Percentiles rank a stretch among this genome's conserved stretches.
These are phyloP conservation scores for Hexactinellida sp. DNA, from an alignment of 37 sponge, comb jelly and placozoan genomes.

Conservation along the genomic window DNA sequence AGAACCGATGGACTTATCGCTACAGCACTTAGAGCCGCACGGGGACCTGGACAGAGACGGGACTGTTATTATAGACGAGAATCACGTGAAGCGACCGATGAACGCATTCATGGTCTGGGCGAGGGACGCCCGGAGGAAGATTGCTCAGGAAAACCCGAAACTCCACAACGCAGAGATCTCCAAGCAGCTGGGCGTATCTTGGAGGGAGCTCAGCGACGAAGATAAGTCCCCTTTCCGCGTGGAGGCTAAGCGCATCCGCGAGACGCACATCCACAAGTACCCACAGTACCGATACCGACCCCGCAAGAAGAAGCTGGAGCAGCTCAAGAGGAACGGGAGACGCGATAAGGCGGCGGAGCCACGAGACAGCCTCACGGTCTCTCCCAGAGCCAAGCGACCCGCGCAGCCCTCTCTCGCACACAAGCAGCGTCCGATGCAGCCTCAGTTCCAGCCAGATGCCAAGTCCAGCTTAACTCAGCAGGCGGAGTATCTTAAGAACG, in stretches of 20 bases:
- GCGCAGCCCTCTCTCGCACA: not conserved
- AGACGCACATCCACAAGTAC: constrained; percentile 76
- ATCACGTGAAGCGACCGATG: constrained; percentile 96
- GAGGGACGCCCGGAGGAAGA: constrained; percentile 75
- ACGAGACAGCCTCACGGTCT: not conserved
- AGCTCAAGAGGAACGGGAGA: not conserved
- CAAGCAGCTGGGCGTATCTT: constrained; percentile 81
- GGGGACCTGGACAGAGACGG: not conserved
- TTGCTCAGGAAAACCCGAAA: constrained; percentile 96
- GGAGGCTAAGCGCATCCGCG: constrained; percentile 82
- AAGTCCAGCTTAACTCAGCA: not conserved
- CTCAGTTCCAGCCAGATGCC: not conserved
- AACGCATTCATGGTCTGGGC: constrained; percentile 99
- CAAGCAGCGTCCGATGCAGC: not conserved
- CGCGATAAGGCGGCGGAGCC: not conserved
- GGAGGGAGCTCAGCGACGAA: constrained; percentile 77
- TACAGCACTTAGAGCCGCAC: not conserved
- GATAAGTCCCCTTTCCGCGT: constrained; percentile 85
- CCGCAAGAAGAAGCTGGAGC: constrained; percentile 58
- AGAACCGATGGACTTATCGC: not conserved
- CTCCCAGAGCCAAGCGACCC: not conserved
- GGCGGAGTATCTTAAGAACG: not conserved
- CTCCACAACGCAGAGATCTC: constrained; percentile 98
- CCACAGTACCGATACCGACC: constrained; percentile 96
- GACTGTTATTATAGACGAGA: constrained; percentile 14